These are phyloP conservation scores for Drosophila paucipuncta DNA, from an alignment of 2,888 invertebrate species.

Conservation along the genomic window DNA sequence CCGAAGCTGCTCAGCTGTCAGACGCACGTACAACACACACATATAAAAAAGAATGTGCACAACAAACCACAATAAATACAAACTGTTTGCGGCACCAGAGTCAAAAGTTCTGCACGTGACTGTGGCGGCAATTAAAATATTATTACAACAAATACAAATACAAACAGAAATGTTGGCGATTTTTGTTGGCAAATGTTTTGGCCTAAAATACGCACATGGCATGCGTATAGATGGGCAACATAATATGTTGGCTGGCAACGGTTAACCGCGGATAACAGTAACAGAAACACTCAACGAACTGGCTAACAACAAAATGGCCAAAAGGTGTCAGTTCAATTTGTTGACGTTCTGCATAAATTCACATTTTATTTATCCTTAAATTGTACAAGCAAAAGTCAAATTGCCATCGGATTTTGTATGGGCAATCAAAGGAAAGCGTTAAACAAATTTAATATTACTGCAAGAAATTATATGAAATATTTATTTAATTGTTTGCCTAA, in stretches of 20 bases:
- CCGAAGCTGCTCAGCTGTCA: constrained; percentile 61
- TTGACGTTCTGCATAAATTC: constrained; percentile 28
- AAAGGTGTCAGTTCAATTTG: constrained; percentile 1
- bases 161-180: constrained; percentile 27
- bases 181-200: constrained; percentile 10
- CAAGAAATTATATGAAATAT: not conserved
- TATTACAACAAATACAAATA: constrained; percentile 77
- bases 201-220: constrained; percentile 29
- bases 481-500: not conserved
- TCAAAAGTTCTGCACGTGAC: constrained; percentile 72
- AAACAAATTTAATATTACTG: not conserved
- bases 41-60: constrained; percentile 26
- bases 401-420: fast-evolving
- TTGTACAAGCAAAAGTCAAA: not conserved
- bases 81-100: constrained; percentile 63
- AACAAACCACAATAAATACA: constrained; percentile 75
- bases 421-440: not conserved
- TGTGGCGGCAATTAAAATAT: constrained; percentile 74
- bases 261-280: constrained; percentile 63
- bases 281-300: constrained; percentile 42
- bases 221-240: constrained; percentile 26
- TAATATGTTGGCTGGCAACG: constrained; percentile 56
- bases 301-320: constrained; percentile 22
- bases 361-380: constrained; percentile 16
- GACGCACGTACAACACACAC: constrained; percentile 56